These are phyloP conservation scores for Scolopax mira DNA, from an alignment of 2,113 vertebrate genomes.

Conservation along the genomic window DNA sequence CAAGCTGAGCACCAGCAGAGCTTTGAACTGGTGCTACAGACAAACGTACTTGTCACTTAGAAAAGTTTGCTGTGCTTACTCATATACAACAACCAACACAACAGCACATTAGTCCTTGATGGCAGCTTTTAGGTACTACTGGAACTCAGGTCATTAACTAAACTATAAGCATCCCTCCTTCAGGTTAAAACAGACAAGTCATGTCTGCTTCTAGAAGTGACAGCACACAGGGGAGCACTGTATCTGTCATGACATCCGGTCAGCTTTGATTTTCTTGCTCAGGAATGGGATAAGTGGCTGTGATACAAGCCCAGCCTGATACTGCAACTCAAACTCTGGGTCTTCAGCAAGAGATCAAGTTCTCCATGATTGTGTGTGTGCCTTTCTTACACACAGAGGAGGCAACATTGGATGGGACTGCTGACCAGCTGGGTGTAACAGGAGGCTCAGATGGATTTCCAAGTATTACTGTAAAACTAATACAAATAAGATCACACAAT, in stretches of 20 bases:
- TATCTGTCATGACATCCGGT: rapidly evolving
- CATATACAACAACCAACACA: background rate
- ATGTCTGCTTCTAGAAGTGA: background rate
- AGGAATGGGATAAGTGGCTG: background rate
- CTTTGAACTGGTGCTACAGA: background rate
- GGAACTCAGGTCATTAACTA: background rate
- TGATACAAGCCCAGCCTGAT: background rate
- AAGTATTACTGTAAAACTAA: background rate
- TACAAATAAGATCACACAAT: background rate
- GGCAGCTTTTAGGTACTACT: background rate
- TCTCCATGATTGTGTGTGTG: background rate
- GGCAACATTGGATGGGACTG: background rate
- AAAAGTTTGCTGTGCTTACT: background rate
- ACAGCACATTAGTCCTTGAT: background rate
- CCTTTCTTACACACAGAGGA: background rate
- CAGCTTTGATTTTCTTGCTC: background rate
- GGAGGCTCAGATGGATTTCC: background rate
- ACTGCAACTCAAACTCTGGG: background rate
- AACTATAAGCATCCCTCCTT: background rate
- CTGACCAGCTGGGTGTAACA: background rate
- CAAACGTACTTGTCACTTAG: background rate
- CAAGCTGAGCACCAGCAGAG: background rate
- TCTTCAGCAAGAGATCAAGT: background rate
- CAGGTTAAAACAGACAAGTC: background rate
- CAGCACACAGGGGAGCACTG: background rate